Base-by-base conservation (phyloP, 2,797 vertebrate species). In the Spinus olivaceus region DNA sequence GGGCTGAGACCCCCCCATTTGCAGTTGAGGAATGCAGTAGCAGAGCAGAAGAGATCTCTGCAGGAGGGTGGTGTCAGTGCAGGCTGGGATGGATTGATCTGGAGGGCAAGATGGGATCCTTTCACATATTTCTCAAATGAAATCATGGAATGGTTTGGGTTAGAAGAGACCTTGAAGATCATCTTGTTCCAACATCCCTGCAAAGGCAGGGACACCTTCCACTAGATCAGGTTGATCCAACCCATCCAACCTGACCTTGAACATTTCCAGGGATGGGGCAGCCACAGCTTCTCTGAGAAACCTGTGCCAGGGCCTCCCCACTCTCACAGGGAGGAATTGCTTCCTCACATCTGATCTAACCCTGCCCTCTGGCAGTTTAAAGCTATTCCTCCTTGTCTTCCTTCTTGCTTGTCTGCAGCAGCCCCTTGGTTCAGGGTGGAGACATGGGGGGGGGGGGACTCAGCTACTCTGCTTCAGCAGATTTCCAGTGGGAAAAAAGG, bases 191-290 rank as follows among this genome's bases (percentile, higher is more conserved):
- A 60, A 8, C 8, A 17, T 3, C 30, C 8, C 25, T 53, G 18
- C 30, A 46, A 46, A 22, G 44, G 44, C 44, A 46, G 44, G 12
- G 44, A 46, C 21, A 15, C 8, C 35, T 56, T 30, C 42, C 32
- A 42, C 14, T 1, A 12, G 0, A 0, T 1, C 63, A 37, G 35
- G 9, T 2, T n/a, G 8, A 7, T 37, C 35, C 70, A 60, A 23
- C 14, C 9, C 20, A 16, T 66, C 61, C 33, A 37, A 2, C 37
- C 37, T 39, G 27, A 0, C 5, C 50, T 33, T 39, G 24, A 39
- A 37, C 37, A 37, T 12, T 30, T 27, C 21, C n/a, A 39, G 24
- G n/a, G 44, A 15, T 57, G 44, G 14, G 10, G 14, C n/a, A 76
- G 28, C 23, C 42, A 19, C n/a, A 77, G 9, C 57, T 70, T 14